Evolutionary conservation across 2,888 invertebrate genomes (phyloP), one percentile per base, ranked within the genome.

Genomic region (Sphaerophoria rueppellii): DNA sequence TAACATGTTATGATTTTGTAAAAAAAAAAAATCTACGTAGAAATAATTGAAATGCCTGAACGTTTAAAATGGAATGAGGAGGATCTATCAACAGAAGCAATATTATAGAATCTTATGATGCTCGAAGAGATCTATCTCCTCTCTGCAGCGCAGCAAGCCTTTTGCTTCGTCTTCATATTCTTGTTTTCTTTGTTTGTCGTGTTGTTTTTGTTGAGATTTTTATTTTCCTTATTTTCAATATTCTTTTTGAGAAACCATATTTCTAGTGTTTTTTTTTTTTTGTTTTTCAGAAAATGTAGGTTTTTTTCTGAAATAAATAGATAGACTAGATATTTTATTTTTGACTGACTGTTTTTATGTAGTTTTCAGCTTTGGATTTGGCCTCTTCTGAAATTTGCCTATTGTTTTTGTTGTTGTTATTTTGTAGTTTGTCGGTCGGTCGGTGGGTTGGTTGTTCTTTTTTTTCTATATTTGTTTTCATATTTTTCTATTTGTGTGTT

Each of bases 41-140:
- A 24, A 24, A 24, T 24, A 24, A 24, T 24, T 24, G 24, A 24
- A 24, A 24, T 24, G 24, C 24, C 24, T 24, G 24, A n/a, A n/a
- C n/a, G n/a, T n/a, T n/a, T 43, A 80, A 70, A 80, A 63, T 61
- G 70, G 58, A 77, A 67, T 65, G 48, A 48, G 12, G 43, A 50
- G 12, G 46, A 50, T 60, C 35, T 76, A 54, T 54, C 65, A n/a
- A 76, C 35, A 70, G 69, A 63, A 69, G 57, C n/a, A n/a, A n/a
- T n/a, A n/a, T n/a, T 40, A 60, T 43, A 60, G 40, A 60, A 6
- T n/a, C n/a, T n/a, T 24, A 24, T 24, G 60, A 40, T 37, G 65
- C 73, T 46, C 43, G 46, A 65, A 67, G 65, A 63, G 63, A 24
- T 24, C 24, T 24, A 65, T 37, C 35, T 50, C 16, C 3, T 40